These are phyloP conservation scores for Enteromius radiatus DNA, from an alignment of 2,797 vertebrate species.

Conservation along the genomic window DNA sequence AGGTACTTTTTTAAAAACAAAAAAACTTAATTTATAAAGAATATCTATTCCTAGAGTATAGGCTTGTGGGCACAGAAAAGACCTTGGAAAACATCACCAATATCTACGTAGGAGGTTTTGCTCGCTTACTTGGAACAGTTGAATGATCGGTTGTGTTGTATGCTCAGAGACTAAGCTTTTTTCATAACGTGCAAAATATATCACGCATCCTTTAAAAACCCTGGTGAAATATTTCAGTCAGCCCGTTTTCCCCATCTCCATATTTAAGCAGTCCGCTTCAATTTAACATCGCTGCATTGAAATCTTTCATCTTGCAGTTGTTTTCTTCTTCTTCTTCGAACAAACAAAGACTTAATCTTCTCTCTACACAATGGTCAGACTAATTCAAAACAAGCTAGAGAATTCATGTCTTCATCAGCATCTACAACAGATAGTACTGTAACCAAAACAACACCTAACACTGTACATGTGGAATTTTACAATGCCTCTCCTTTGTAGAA, in stretches of 20 bases:
- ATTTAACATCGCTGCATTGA: constrained; percentile 11
- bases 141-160: constrained; percentile 42
- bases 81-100: constrained; percentile 31
- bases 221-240: background rate
- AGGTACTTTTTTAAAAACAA: constrained; percentile 60
- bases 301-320: constrained; percentile 35
- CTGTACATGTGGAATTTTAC: constrained; percentile 50
- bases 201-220: constrained; percentile 13
- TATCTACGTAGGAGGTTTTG: constrained; percentile 24
- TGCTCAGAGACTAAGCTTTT: constrained; percentile 38
- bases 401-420: constrained; percentile 60
- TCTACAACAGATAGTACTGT: constrained; percentile 66
- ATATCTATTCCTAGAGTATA: constrained; percentile 48
- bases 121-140: constrained; percentile 28
- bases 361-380: constrained; percentile 70
- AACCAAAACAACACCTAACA: constrained; percentile 52
- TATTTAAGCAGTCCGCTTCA: background rate
- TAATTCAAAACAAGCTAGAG: constrained; percentile 70
- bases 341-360: constrained; percentile 57
- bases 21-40: constrained; percentile 38
- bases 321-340: constrained; percentile 21
- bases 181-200: constrained; percentile 22
- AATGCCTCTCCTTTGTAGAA: constrained; percentile 51
- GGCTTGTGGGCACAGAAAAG: constrained; percentile 51
- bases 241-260: background rate